phyloP scores from a whole-genome alignment of 2,888 invertebrate species.

The Eilema depressum region DNA sequence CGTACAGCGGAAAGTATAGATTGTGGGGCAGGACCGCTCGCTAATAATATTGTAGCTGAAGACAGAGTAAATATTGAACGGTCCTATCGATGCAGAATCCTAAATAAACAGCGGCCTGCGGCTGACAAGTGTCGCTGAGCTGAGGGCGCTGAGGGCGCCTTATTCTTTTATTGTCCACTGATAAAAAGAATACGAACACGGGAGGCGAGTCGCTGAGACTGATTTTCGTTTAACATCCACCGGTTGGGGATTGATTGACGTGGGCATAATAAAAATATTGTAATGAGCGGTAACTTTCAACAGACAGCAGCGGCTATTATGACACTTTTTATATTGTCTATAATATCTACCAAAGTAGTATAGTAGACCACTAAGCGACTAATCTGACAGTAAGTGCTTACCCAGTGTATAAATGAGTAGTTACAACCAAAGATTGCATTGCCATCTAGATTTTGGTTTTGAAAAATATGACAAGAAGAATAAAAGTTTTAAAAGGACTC shows the following conservation, averaged over 20 bases:
- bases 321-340: neutral
- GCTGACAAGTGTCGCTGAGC: slow-evolving; percentile 16
- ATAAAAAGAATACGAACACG: slow-evolving; percentile 1
- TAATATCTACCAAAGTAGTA: too few species aligned
- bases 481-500: too few species aligned
- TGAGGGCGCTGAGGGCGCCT: neutral
- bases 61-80: slow-evolving; percentile 17
- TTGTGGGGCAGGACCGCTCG: slow-evolving; percentile 16
- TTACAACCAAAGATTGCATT: too few species aligned
- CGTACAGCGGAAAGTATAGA: slow-evolving; percentile 25
- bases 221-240: slow-evolving; percentile 34
- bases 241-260: neutral
- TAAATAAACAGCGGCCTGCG: slow-evolving; percentile 15
- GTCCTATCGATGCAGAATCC: slow-evolving; percentile 27
- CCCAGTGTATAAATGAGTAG: too few species aligned
- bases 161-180: slow-evolving; percentile 19
- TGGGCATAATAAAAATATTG: neutral
- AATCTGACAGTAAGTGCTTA: neutral
- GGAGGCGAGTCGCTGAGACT: slow-evolving; percentile 17
- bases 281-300: neutral
- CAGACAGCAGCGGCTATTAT: neutral
- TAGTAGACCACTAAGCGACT: neutral
- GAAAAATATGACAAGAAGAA: too few species aligned
- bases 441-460: too few species aligned
- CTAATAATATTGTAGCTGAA: slow-evolving; percentile 34